A percentile compares a stretch with the other conserved stretches of the same genome.
Evolutionary conservation across 2,888 invertebrate species (phyloP).

Genomic region (Papilio gigon): DNA sequence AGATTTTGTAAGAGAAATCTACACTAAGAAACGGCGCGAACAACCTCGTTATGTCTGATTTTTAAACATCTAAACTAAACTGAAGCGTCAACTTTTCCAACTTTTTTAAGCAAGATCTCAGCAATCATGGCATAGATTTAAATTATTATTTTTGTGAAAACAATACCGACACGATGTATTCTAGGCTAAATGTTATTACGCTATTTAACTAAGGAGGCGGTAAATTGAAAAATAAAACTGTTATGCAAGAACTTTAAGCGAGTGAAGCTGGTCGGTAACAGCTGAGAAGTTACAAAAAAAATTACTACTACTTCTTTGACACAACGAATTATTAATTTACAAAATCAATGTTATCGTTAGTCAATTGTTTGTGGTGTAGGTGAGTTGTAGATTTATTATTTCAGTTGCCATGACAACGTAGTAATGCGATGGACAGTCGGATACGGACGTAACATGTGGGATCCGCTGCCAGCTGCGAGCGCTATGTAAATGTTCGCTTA

Average conservation of each 20-base stretch:
- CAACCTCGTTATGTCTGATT: no score
- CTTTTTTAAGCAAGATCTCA: no score
- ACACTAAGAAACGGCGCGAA: not conserved
- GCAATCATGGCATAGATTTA: no score
- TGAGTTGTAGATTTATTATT: not conserved
- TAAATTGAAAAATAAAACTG: no score
- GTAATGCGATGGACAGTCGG: not conserved
- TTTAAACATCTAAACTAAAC: no score
- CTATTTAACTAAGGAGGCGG: no score
- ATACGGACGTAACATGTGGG: conserved; percentile 6
- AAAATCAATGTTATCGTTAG: not conserved
- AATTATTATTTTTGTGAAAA: no score
- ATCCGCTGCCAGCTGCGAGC: conserved; percentile 1
- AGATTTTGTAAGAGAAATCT: not conserved
- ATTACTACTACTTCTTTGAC: not conserved
- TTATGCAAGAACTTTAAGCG: no score
- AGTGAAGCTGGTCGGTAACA: no score
- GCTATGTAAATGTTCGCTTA: conserved; percentile 13
- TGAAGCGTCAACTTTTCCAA: not conserved
- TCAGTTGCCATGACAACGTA: conserved; percentile 9
- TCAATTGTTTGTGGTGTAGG: not conserved
- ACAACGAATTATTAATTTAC: not conserved
- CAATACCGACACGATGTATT: no score
- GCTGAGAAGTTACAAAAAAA: no score
- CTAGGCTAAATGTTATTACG: no score